Evolutionary conservation across 2,113 vertebrate species (phyloP), one percentile per base, ranked within the genome.

Genomic region (Pionites leucogaster): DNA sequence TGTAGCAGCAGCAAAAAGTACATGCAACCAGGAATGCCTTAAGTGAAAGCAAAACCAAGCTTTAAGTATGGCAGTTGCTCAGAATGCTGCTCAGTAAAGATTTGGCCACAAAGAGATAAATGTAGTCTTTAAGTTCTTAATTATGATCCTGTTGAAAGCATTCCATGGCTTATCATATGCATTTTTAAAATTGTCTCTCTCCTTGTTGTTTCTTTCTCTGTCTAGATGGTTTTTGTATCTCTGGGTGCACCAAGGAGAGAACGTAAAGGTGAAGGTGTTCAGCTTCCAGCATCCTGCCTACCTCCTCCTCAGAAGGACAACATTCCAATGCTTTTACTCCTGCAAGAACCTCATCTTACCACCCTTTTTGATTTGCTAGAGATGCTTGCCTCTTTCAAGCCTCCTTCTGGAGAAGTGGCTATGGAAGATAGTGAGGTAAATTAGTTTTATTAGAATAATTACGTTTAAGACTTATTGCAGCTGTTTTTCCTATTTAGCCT

Each of bases 181-280:
- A 23, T 78, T 88, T 74, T 52, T n/a, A 2, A 71, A 46, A 7
- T 12, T 23, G 10, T 35, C 1, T 80, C 13, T 83, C 8, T 89
- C 14, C 67, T 28, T 33, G 10, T 5, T 52, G 60, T 59, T 24
- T 17, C 17, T 28, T 6, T 65, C 0, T 92, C 39, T 94, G 55
- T 77, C 2, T 98, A 99, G 99, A 99, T 99, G 99, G 99, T 99
- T 75, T 99, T 99, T 91, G 99, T 99, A 17, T 99, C 99, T 70
- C 96, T 99, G 97, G 99, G 99, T 24, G 99, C 99, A 47, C 99
- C 99, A 6, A 98, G 99, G 41, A 98, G 99, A 90, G 99, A 99
- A 93, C 97, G 99, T 69, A 99, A 99, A 94, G 99, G 99, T 1
- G 99, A 99, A 97, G 99, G 99, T 63, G 98, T 99, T 75, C 99